These are phyloP conservation scores for Agrotis clavis DNA, from an alignment of 2,888 invertebrate genomes.

Conservation along the genomic window DNA sequence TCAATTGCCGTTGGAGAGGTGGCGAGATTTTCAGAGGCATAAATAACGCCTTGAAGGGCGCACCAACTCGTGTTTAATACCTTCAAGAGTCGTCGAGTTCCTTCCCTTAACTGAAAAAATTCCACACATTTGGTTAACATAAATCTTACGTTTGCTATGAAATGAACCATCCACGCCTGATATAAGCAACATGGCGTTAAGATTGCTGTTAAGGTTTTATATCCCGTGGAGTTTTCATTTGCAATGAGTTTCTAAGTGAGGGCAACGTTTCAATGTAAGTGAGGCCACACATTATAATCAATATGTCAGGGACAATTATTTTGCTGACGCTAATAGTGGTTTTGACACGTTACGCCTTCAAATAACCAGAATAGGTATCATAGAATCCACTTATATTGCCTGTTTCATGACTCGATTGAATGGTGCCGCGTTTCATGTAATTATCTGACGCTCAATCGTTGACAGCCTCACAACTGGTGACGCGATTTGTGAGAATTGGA, in stretches of 20 bases:
- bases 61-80: not conserved
- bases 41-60: not conserved
- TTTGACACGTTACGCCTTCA: conserved; percentile 3
- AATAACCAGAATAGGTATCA: not conserved
- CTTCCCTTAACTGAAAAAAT: not conserved
- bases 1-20: not conserved
- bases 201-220: not conserved
- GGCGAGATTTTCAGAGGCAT: not conserved
- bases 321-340: conserved; percentile 2
- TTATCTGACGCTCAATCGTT: conserved; percentile 21
- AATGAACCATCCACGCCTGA: not conserved
- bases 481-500: conserved; percentile 36
- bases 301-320: not conserved
- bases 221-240: not conserved
- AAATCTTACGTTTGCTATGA: not conserved
- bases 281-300: conserved; percentile 21
- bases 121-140: conserved; percentile 6
- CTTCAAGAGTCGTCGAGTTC: not conserved
- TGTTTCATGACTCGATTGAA: conserved; percentile 44
- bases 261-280: conserved; percentile 10
- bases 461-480: conserved; percentile 25
- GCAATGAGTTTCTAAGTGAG: not conserved
- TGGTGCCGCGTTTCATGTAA: conserved; percentile 8
- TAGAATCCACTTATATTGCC: conserved; percentile 25
- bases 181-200: not conserved